These are phyloP conservation scores for Pteropus rufus DNA, from an alignment of 2,797 vertebrate species.

Conservation along the genomic window DNA sequence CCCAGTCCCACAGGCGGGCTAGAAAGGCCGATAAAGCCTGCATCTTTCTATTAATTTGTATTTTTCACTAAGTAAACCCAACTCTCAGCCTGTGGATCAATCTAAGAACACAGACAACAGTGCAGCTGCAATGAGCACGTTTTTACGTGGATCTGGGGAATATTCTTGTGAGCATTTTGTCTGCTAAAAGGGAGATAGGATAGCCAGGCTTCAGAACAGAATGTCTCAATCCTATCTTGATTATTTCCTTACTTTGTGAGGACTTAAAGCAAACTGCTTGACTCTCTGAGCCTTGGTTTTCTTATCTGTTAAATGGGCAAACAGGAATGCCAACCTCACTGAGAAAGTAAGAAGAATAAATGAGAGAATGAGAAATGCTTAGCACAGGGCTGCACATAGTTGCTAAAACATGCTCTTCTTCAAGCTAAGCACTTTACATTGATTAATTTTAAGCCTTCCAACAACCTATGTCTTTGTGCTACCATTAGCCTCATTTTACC, in stretches of 20 bases:
- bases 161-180: neutral
- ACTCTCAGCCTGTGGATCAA: neutral
- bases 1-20: neutral
- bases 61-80: neutral
- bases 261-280: neutral
- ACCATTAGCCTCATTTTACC: neutral
- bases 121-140: accelerated
- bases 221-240: neutral
- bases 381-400: neutral
- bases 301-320: neutral
- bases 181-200: neutral
- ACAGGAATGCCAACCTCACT: neutral
- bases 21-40: neutral
- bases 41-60: neutral
- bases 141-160: neutral
- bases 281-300: neutral
- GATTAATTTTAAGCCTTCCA: neutral
- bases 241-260: neutral
- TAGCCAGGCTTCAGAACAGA: neutral
- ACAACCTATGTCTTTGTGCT: neutral
- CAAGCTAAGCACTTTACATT: neutral
- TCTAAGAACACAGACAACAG: neutral
- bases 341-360: neutral
- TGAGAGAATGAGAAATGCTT: neutral
- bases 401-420: neutral